A percentile compares a stretch with the other conserved stretches of the same genome.
These are phyloP conservation scores for Heterodera carotae DNA, from an alignment of 1,140 invertebrate species.

Conservation along the genomic window DNA sequence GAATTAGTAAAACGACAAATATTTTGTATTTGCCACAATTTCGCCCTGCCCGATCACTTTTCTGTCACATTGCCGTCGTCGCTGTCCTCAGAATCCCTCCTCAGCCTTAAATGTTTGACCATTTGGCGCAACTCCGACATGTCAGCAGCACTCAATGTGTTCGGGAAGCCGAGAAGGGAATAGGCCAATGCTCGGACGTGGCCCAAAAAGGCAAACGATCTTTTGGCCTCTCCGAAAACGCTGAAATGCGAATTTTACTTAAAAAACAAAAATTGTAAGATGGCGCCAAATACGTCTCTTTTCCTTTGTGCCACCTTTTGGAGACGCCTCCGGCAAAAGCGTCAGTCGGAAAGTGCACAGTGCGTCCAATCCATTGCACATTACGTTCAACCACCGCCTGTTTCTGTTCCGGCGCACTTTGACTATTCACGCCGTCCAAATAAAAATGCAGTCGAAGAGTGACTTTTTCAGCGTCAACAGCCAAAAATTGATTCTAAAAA, in stretches of 20 bases:
- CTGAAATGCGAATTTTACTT: neutral
- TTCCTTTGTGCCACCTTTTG: neutral
- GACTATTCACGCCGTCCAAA: slow-evolving; percentile 20
- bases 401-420: slow-evolving; percentile 14
- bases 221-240: neutral
- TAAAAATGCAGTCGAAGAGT: slow-evolving; percentile 29
- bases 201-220: slow-evolving; percentile 1
- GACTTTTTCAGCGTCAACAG: slow-evolving; percentile 27
- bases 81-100: neutral
- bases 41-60: neutral
- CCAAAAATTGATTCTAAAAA: slow-evolving; percentile 38
- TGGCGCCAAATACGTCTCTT: neutral
- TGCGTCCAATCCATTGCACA: slow-evolving; percentile 23
- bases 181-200: slow-evolving; percentile 18
- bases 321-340: neutral
- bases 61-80: neutral
- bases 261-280: no score
- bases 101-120: slow-evolving; percentile 7
- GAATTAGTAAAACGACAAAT: no score
- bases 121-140: neutral
- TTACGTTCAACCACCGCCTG: slow-evolving; percentile 36
- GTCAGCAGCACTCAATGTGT: neutral
- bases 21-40: no score
- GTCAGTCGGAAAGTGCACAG: slow-evolving; percentile 20
- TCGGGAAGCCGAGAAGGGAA: slow-evolving; percentile 22